phyloP scores from a whole-genome alignment of 2,888 invertebrate species.

The Melitaea athalia region DNA sequence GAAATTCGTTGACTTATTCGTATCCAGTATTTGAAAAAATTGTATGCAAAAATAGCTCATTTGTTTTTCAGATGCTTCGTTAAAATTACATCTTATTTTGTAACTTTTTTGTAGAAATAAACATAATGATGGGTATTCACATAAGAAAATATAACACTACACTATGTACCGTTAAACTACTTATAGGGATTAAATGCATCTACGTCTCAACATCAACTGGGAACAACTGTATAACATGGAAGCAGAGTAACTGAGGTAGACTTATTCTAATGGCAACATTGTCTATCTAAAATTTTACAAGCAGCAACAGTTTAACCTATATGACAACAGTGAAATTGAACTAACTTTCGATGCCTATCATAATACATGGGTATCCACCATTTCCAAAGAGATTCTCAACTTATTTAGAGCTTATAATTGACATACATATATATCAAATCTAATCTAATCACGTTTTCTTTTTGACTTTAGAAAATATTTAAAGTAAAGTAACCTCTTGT shows the following conservation, averaged over 20 bases:
- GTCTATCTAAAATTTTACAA: constrained; percentile 1
- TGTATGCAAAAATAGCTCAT: not conserved
- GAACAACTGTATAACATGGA: constrained; percentile 24
- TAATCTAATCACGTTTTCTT: constrained; percentile 1
- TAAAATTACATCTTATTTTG: not conserved
- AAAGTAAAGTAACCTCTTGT: too few species aligned
- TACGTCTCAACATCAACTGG: constrained; percentile 22
- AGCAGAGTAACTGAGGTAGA: constrained; percentile 42
- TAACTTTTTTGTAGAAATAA: too few species aligned
- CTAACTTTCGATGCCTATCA: constrained; percentile 1
- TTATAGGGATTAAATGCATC: not conserved
- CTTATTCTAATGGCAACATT: constrained; percentile 28
- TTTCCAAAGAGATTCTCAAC: not conserved
- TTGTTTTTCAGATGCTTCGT: not conserved
- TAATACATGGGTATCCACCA: not conserved
- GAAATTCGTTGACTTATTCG: constrained; percentile 19
- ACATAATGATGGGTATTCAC: too few species aligned
- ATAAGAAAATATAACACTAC: not conserved
- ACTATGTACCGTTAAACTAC: not conserved
- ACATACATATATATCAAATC: constrained; percentile 14
- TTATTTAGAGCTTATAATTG: constrained; percentile 15
- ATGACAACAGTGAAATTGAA: constrained; percentile 17
- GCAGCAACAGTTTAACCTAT: not conserved
- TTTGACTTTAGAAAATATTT: not conserved
- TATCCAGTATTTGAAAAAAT: not conserved